phyloP scores from a whole-genome alignment of 2,113 vertebrate species.

The Pseudorhombus dupliciocellatus region DNA sequence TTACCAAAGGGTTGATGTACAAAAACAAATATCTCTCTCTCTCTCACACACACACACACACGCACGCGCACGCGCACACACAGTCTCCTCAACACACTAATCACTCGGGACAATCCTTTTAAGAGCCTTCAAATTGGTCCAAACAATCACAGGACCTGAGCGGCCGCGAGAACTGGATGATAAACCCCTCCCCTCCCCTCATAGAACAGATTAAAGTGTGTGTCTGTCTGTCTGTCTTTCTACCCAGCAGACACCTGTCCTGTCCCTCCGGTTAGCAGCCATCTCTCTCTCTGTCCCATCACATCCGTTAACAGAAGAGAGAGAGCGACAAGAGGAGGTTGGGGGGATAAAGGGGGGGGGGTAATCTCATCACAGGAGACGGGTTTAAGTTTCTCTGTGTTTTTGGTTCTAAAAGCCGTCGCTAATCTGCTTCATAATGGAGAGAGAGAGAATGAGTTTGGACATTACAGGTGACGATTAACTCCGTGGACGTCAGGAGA shows the following conservation, averaged over 20 bases:
- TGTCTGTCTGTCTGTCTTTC: conserved; percentile 3
- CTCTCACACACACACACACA: background rate
- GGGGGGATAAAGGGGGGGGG: background rate
- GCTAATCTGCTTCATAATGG: conserved; percentile 65
- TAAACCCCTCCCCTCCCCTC: conserved; percentile 3
- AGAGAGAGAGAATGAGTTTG: background rate
- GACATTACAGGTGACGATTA: background rate
- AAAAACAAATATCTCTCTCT: background rate
- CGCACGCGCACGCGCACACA: conserved; percentile 1
- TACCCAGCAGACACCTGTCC: conserved; percentile 55
- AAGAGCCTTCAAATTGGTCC: conserved; percentile 52
- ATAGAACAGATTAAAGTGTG: conserved; percentile 55
- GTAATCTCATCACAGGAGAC: conserved; percentile 63
- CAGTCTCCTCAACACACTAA: conserved; percentile 35
- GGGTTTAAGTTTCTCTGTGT: conserved; percentile 54
- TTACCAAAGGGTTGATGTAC: background rate
- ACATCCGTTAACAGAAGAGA: conserved; percentile 25
- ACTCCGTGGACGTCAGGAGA: background rate
- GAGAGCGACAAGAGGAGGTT: background rate
- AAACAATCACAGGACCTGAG: conserved; percentile 60
- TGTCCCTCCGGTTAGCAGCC: conserved; percentile 32
- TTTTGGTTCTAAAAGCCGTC: conserved; percentile 52
- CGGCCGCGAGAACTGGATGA: conserved; percentile 33
- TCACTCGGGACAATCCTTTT: conserved; percentile 61
- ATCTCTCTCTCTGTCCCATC: conserved; percentile 41